Evolutionary conservation across 2,797 vertebrate species (phyloP).

Genomic region (Apogon hyalosoma): DNA sequence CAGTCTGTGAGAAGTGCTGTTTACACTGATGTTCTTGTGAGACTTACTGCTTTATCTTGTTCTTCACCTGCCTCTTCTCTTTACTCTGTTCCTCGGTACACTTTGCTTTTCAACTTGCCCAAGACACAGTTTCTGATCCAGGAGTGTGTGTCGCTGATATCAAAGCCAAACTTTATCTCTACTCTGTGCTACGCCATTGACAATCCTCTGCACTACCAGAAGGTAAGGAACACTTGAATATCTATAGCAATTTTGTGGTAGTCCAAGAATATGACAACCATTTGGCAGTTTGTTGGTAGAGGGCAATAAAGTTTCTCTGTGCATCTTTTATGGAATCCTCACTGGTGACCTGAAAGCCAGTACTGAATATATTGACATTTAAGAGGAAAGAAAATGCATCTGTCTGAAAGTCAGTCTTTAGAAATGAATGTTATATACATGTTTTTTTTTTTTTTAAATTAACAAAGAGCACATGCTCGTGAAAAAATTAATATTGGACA

Average conservation of each 20-base stretch:
- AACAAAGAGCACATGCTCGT: too few species aligned
- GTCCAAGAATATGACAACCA: background rate
- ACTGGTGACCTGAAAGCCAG: too few species aligned
- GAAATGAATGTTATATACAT: too few species aligned
- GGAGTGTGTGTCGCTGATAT: slow-evolving; percentile 98
- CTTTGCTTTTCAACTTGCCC: slow-evolving; percentile 66
- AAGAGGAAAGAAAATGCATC: too few species aligned
- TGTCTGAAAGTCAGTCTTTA: too few species aligned
- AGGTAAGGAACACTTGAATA: slow-evolving; percentile 83
- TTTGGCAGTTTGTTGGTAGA: background rate
- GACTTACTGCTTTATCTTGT: slow-evolving; percentile 12
- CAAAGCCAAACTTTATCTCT: slow-evolving; percentile 99
- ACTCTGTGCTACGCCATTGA: slow-evolving; percentile 99
- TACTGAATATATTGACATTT: too few species aligned
- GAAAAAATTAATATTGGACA: too few species aligned
- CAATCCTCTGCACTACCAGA: slow-evolving; percentile 99
- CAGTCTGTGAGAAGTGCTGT: background rate
- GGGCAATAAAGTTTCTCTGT: background rate
- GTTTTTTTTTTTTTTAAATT: too few species aligned
- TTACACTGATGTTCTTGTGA: slow-evolving; percentile 3
- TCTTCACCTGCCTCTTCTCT: slow-evolving; percentile 56
- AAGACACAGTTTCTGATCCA: slow-evolving; percentile 99
- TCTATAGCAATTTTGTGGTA: background rate
- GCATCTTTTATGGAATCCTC: too few species aligned
- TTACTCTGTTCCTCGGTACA: slow-evolving; percentile 22